phyloP scores from a whole-genome alignment of 2,888 invertebrate species.

The Hypena proboscidalis region DNA sequence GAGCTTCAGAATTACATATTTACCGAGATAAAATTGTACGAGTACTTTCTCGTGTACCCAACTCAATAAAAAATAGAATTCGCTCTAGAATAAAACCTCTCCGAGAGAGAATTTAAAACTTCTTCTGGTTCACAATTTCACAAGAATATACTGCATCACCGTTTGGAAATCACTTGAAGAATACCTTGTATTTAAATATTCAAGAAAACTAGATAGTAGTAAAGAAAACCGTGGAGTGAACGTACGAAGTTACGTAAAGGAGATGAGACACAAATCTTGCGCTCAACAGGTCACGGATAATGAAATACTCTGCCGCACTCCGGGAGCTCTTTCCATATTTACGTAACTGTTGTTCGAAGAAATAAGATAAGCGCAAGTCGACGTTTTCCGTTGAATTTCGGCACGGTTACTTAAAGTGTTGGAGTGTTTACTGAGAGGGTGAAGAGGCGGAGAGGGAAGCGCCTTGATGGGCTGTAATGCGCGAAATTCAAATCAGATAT shows the following conservation, averaged over 20 bases:
- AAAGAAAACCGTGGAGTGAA: conserved; percentile 48
- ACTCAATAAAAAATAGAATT: conserved; percentile 25
- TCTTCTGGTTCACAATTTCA: conserved; percentile 5
- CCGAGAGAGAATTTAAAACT: conserved; percentile 8
- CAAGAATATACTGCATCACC: conserved; percentile 14
- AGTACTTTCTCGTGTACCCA: conserved; percentile 23
- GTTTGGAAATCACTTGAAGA: conserved; percentile 11
- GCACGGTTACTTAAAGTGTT: conserved; percentile 68
- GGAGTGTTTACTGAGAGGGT: conserved; percentile 68
- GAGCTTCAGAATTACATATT: conserved; percentile 62
- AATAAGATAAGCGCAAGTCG: conserved; percentile 69
- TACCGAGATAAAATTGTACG: conserved; percentile 61
- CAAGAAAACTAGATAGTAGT: conserved; percentile 25
- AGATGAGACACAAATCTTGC: conserved; percentile 74
- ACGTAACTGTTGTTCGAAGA: conserved; percentile 73
- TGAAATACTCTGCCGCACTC: conserved; percentile 73
- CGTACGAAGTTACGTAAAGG: conserved; percentile 57
- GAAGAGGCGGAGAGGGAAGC: conserved; percentile 41
- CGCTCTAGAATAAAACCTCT: conserved; percentile 15
- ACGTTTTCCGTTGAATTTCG: conserved; percentile 67
- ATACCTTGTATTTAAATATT: conserved; percentile 19
- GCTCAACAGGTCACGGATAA: conserved; percentile 82
- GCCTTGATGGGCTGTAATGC: conserved; percentile 68
- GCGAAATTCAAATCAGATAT: conserved; percentile 81
- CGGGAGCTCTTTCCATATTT: conserved; percentile 75